Evolutionary conservation across 2,888 invertebrate genomes (phyloP), one percentile per base, ranked within the genome.

Genomic region (Trissolcus japonicus): DNA sequence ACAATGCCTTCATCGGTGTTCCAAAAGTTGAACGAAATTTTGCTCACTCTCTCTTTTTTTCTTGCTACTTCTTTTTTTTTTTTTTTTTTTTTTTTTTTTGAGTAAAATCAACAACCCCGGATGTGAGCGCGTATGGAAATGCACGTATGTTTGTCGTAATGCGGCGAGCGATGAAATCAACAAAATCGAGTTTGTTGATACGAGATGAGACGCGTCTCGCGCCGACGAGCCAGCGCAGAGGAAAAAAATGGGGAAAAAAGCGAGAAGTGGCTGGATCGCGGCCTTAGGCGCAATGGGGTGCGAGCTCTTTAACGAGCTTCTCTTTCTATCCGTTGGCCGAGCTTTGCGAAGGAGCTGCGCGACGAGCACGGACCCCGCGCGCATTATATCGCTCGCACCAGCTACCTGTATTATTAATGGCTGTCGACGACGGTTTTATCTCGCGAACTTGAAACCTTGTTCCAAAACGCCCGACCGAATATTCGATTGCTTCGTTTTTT

Each of bases 321-420:
- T 59, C 65, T 48, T 60, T 65, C 54, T 72, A 53, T 65, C 72
- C 29, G 65, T 56, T 14, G 55, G 40, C 35, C n/a, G 61, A 40
- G 59, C 66, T 73, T 66, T 53, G 68, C 72, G 46, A 67, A 74
- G 67, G 68, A 68, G 55, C 21, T 19, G 16, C 25, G 43, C 50
- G 48, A 55, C 59, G 53, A 60, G 60, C 50, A 21, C 55, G 63
- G 56, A 63, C 7, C 35, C 61, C 69, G 69, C 76, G 76, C 72
- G 76, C 62, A 72, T 68, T 72, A 72, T 77, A 77, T 72, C 76
- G 67, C 76, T 72, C 72, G 59, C 72, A 72, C 72, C 72, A 72
- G 66, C 76, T 67, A 76, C 76, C 76, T 76, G 65, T 76, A 76
- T 76, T 76, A 76, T 76, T 76, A 76, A 76, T 76, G 71, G 61